Base-by-base conservation (phyloP, 2,888 invertebrate species). In the Agriopis leucophaearia region DNA sequence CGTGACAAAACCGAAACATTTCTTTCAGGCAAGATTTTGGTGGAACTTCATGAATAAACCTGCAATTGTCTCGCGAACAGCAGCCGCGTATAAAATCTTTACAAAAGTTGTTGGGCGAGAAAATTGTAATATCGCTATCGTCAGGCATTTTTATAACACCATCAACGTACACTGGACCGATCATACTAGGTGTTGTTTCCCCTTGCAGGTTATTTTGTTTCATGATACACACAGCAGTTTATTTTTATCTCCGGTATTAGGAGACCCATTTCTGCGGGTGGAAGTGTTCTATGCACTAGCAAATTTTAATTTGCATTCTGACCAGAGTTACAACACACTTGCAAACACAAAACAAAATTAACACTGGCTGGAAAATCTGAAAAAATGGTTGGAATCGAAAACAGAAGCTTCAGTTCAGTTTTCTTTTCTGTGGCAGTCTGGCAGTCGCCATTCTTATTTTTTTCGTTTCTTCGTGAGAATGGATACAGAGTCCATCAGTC, bases 1-100 rank as follows among this genome's bases (percentile, higher is more conserved):
- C 95, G 78, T 95, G 95, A 77, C 95, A 95, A 78, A 95, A 95
- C 47, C 92, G 87, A 78, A 94, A 91, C 42, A 93, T 79, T 47
- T 92, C 92, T 69, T 91, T 91, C 10, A 93, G 75, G 64, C 73
- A 84, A 8, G 78, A 68, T 74, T 85, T 88, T 3, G 90, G 88
- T 69, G 93, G 91, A 64, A 87, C 80, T 78, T 92, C 89, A 69
- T 94, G 94, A 66, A 90, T 83, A 70, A 81, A 94, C 78, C 91
- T 83, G 74, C 94, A 94, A 76, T 94, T 95, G 68, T 96, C 96
- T 69, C 95, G 85, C 44, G 84, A 78, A 75, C 95, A 95, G 64
- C 81, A 87, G 70, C 94, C 94, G 65, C 94, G 89, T 71, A 95
- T 88, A 72, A 83, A 94, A 84, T 95, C 94, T 74, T 91, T 88